Evolutionary conservation across 2,797 vertebrate species (phyloP).

Genomic region (Chloroceryle inda): DNA sequence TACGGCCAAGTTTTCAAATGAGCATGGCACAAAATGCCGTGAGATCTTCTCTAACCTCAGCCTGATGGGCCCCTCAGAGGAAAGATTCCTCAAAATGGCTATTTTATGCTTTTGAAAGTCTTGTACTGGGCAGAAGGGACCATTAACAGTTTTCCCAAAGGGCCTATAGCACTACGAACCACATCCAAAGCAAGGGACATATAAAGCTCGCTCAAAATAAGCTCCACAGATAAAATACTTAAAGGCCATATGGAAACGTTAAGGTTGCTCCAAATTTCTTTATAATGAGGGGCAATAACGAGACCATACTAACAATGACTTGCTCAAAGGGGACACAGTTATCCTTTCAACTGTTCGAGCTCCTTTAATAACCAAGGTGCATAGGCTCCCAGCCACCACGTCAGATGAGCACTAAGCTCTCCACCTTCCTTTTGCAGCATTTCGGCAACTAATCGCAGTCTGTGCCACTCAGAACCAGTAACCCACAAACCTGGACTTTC

Average conservation of each 20-base stretch:
- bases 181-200: not conserved
- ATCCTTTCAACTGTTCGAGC: not conserved
- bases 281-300: not conserved
- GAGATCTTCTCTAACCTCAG: not conserved
- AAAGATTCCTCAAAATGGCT: not conserved
- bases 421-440: not conserved
- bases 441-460: not conserved
- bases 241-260: not conserved
- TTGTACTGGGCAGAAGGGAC: not conserved
- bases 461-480: not conserved
- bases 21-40: not conserved
- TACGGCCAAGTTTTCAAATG: not conserved
- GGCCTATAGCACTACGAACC: not conserved
- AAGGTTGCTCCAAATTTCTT: not conserved
- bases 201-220: not conserved
- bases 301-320: not conserved
- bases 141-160: not conserved
- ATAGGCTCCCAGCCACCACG: not conserved
- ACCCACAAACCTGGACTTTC: not conserved
- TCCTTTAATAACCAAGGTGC: not conserved
- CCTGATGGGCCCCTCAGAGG: not conserved
- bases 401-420: not conserved
- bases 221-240: not conserved
- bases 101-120: not conserved
- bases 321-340: not conserved